phyloP scores from a whole-genome alignment of 2,113 vertebrate genomes.

The Xenotilapia longispinis region DNA sequence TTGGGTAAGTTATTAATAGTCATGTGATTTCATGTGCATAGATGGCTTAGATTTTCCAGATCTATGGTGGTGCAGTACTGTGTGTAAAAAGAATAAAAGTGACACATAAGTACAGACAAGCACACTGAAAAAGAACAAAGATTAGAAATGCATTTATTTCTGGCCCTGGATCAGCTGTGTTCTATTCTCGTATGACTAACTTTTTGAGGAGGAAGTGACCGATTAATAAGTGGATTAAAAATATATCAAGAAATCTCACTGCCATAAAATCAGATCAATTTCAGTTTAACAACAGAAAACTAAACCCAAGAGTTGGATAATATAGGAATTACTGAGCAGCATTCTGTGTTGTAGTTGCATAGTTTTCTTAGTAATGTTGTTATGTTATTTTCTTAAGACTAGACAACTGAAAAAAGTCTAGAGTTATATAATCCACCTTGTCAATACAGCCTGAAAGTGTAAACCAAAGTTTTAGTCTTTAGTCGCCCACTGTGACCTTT shows the following conservation, averaged over 20 bases:
- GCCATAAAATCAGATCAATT: neutral
- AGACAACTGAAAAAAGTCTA: neutral
- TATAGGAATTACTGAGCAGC: neutral
- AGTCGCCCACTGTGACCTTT: slow-evolving; percentile 1
- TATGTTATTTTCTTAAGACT: neutral
- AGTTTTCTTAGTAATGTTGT: neutral
- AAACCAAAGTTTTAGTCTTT: slow-evolving; percentile 1
- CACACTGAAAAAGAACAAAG: neutral
- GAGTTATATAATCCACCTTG: neutral
- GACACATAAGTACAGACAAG: neutral
- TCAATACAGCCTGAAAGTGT: neutral
- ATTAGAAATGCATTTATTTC: neutral
- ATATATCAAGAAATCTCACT: neutral
- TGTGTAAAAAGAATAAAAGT: neutral
- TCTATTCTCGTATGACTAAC: neutral
- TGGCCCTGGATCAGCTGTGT: neutral
- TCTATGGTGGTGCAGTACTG: neutral
- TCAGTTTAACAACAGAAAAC: neutral
- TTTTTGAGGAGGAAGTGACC: neutral
- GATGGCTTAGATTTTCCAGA: neutral
- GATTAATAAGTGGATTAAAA: neutral
- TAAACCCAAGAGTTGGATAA: neutral
- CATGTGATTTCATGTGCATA: neutral
- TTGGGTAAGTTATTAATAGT: neutral
- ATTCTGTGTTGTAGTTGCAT: neutral